Percentiles rank a stretch among this genome's conserved stretches.
These are phyloP conservation scores for Aleadryas rufinucha DNA, from an alignment of 2,113 vertebrate species.

Conservation along the genomic window DNA sequence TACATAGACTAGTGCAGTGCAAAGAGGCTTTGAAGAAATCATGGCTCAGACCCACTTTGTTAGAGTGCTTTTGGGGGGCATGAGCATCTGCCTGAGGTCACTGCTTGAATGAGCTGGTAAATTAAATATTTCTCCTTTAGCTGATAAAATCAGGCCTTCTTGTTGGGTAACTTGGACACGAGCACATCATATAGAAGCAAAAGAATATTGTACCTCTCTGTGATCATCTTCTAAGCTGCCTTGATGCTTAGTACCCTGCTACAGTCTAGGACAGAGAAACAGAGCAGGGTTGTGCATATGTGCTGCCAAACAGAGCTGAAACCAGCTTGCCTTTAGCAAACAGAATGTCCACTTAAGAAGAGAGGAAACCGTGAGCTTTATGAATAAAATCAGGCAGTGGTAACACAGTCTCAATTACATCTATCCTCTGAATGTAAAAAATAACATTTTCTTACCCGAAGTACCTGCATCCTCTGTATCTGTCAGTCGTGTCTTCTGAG, in stretches of 20 bases:
- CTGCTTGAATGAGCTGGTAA: background rate
- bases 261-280: background rate
- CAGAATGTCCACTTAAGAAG: background rate
- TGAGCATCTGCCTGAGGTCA: background rate
- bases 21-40: background rate
- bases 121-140: background rate
- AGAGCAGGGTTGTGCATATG: background rate
- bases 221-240: background rate
- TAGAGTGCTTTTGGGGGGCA: background rate
- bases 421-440: background rate
- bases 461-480: background rate
- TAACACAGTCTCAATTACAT: background rate
- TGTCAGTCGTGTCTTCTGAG: background rate
- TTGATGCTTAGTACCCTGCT: background rate
- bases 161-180: background rate
- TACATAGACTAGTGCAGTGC: background rate
- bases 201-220: background rate
- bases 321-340: background rate
- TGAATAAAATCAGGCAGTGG: background rate
- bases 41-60: background rate
- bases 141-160: background rate
- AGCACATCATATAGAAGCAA: background rate
- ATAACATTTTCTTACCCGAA: background rate
- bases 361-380: background rate
- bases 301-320: background rate